Conservation (phyloP, 2,113 vertebrate genomes). For the Murina feae region DNA sequence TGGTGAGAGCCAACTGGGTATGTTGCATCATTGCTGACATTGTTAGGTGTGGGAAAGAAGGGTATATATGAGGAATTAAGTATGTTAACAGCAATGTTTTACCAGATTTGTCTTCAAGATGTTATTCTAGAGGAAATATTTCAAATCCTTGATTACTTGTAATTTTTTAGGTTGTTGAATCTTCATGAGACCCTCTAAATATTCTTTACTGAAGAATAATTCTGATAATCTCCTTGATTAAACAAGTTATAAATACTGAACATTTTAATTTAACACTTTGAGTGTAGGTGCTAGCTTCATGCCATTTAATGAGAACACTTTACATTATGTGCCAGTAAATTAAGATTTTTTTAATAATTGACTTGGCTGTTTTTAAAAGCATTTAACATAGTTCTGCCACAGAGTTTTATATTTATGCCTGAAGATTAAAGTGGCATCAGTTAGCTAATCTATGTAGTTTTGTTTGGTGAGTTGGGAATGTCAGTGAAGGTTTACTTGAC, state of each 20-base stretch:
- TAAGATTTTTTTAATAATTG: not conserved
- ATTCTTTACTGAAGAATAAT: not conserved
- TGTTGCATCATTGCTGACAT: not conserved
- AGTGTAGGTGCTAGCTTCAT: not conserved
- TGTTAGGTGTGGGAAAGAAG: not conserved
- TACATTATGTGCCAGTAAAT: not conserved
- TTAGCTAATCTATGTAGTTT: not conserved
- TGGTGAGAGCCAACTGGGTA: not conserved
- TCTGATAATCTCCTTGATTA: not conserved
- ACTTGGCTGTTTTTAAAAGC: not conserved
- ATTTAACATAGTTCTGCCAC: not conserved
- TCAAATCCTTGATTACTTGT: not conserved
- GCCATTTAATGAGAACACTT: not conserved
- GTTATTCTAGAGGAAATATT: not conserved
- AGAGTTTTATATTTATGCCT: not conserved
- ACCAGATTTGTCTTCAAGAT: not conserved
- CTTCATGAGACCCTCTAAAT: not conserved
- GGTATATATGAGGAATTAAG: not conserved
- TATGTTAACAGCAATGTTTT: not conserved
- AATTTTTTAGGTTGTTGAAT: not conserved
- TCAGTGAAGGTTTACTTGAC: not conserved
- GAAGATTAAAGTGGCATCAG: not conserved
- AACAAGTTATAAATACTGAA: not conserved
- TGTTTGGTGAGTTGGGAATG: not conserved
- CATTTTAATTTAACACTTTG: not conserved